Evolutionary conservation across 2,113 vertebrate genomes (phyloP).

Genomic region (Coracopsis vasa): DNA sequence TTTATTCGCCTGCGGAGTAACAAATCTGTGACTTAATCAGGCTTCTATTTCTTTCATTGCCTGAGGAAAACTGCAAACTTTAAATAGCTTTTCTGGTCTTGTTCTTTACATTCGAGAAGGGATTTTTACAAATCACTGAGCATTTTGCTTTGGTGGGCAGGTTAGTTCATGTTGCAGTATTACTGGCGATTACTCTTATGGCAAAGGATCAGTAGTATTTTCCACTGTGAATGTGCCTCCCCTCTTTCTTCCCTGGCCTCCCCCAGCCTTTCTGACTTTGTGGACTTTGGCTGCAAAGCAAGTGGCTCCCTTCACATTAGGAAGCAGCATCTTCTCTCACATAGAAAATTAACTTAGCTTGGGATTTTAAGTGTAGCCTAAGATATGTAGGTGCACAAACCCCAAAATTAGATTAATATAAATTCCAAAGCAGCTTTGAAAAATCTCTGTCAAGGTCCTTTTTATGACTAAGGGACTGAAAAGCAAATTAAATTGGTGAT

Average conservation of each 20-base stretch:
- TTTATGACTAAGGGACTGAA: not conserved
- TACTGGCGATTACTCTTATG: not conserved
- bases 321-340: not conserved
- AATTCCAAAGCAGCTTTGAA: slow-evolving; percentile 27
- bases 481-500: not conserved
- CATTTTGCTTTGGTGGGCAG: slow-evolving; percentile 19
- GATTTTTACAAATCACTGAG: slow-evolving; percentile 36
- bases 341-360: not conserved
- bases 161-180: slow-evolving; percentile 19
- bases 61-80: slow-evolving; percentile 10
- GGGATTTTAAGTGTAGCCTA: not conserved
- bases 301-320: not conserved
- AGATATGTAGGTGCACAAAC: not conserved
- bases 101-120: slow-evolving; percentile 30
- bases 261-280: not conserved
- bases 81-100: slow-evolving; percentile 8
- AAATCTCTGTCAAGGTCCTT: not conserved
- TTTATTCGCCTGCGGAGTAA: not conserved
- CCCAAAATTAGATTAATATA: slow-evolving; percentile 7
- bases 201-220: slow-evolving; percentile 45
- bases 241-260: not conserved
- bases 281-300: not conserved
- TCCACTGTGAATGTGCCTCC: not conserved
- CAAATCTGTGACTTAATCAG: slow-evolving; percentile 41
- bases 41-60: not conserved